Percentiles rank a stretch among this genome's conserved stretches.
Evolutionary conservation across 1,140 invertebrate genomes (phyloP).

Genomic region (Caenorhabditis remanei): DNA sequence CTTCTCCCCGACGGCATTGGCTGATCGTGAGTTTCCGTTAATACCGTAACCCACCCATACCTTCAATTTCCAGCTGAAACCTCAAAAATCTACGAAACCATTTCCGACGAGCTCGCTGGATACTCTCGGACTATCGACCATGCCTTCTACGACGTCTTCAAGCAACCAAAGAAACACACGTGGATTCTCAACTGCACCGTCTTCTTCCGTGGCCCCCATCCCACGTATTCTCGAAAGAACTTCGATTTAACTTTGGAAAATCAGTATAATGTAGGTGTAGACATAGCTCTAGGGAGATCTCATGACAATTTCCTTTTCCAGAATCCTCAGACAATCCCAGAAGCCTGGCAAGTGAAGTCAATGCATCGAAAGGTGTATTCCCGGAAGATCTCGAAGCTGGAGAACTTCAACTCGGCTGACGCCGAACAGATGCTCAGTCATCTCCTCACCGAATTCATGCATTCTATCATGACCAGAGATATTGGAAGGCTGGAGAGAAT

Average conservation of each 20-base stretch:
- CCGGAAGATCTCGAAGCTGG: background rate
- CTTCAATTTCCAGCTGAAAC: background rate
- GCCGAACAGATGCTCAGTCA: background rate
- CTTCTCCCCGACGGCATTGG: too few species aligned
- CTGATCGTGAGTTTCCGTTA: too few species aligned
- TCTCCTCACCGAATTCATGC: background rate
- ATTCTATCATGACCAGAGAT: background rate
- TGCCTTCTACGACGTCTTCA: background rate
- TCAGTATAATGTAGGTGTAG: background rate
- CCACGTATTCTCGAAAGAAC: background rate
- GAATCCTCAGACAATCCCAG: background rate
- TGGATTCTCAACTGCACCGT: background rate
- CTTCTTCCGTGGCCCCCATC: background rate
- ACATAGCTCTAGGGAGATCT: too few species aligned
- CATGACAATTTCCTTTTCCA: background rate
- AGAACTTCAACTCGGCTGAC: background rate
- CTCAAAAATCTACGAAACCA: background rate
- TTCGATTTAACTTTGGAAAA: background rate
- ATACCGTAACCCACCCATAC: too few species aligned
- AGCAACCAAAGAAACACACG: background rate
- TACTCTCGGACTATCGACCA: background rate
- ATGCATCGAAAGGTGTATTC: background rate
- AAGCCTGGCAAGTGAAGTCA: background rate
- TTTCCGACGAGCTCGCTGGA: background rate
- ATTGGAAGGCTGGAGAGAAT: background rate